Conservation (phyloP, 2,797 vertebrate species). For the Premnoplex brunnescens region DNA sequence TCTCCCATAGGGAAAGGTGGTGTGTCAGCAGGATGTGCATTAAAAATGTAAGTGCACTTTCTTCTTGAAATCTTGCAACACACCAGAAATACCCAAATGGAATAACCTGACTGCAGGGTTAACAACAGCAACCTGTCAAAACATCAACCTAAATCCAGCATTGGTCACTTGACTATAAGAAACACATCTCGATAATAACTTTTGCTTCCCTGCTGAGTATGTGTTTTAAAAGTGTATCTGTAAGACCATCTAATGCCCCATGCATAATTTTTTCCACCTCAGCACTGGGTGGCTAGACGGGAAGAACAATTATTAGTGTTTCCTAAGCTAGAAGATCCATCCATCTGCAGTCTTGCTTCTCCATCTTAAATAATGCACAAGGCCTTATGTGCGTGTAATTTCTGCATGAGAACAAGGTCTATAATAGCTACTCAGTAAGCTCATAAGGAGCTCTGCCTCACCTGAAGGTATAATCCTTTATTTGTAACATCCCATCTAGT, state of each 20-base stretch:
- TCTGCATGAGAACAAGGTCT: background rate
- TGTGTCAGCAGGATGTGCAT: background rate
- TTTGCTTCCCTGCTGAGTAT: background rate
- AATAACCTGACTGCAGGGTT: background rate
- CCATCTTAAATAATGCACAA: background rate
- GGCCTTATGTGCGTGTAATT: background rate
- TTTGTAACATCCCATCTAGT: constrained; percentile 39
- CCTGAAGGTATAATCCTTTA: constrained; percentile 46
- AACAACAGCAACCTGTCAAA: background rate
- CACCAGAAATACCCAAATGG: background rate
- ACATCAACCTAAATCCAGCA: background rate
- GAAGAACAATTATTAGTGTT: background rate
- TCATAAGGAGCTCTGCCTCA: constrained; percentile 21
- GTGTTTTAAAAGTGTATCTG: background rate
- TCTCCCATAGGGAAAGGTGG: background rate
- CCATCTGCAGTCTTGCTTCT: background rate
- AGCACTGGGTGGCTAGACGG: accelerated
- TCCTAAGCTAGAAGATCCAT: background rate
- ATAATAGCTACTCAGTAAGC: background rate
- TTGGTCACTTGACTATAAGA: background rate
- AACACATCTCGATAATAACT: background rate
- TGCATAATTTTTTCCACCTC: background rate
- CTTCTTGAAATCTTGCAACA: background rate
- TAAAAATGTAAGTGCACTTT: constrained; percentile 28
- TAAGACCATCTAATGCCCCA: background rate